phyloP scores from a whole-genome alignment of 2,888 invertebrate genomes.

The Polydrusus pterygomalis region DNA sequence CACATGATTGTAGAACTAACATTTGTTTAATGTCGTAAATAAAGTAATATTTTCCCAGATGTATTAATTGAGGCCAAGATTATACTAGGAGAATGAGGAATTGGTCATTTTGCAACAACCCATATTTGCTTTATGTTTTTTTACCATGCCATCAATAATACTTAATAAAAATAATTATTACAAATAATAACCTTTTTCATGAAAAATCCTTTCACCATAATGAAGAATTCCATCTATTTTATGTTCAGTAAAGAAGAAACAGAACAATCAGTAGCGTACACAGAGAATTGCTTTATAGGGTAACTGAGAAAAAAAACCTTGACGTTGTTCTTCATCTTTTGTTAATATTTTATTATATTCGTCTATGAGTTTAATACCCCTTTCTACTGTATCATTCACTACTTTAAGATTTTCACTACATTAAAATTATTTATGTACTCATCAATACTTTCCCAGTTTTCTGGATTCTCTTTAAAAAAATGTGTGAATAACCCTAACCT shows the following conservation, averaged over 20 bases:
- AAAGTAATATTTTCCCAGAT: neutral
- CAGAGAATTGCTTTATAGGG: too few relatives aligned
- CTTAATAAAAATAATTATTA: neutral
- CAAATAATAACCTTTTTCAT: conserved; percentile 17
- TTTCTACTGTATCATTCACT: too few relatives aligned
- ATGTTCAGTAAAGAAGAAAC: conserved; percentile 4
- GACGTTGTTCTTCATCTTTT: too few relatives aligned
- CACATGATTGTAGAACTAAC: neutral
- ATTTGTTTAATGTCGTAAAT: neutral
- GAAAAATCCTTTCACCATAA: conserved; percentile 19
- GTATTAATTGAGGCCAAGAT: conserved; percentile 24
- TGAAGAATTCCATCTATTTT: neutral
- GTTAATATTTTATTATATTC: too few relatives aligned
- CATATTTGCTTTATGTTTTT: neutral
- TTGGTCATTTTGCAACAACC: neutral
- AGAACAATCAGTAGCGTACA: neutral
- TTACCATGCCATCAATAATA: conserved; percentile 17
- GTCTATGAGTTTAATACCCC: too few relatives aligned
- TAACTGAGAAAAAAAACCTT: too few relatives aligned
- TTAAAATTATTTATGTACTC: too few relatives aligned
- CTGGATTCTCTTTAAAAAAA: too few relatives aligned
- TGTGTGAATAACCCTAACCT: too few relatives aligned
- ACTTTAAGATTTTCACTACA: too few relatives aligned
- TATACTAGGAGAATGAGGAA: neutral
- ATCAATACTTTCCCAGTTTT: too few relatives aligned